Evolutionary conservation across 2,113 vertebrate species (phyloP).

Genomic region (Bungarus multicinctus): DNA sequence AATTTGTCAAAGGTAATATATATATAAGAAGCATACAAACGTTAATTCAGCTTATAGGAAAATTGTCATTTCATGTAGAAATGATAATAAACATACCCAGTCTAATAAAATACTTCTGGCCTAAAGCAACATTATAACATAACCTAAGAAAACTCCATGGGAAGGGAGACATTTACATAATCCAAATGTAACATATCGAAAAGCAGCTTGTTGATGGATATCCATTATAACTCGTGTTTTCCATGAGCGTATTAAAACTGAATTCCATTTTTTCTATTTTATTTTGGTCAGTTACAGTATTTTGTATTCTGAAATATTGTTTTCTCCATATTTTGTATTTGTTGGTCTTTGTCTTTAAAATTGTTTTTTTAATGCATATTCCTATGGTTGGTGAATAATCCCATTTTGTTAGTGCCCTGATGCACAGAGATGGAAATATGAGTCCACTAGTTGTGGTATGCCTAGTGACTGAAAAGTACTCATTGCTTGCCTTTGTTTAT

Average conservation of each 20-base stretch:
- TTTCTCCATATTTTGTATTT: conserved; percentile 63
- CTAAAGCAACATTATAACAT: conserved; percentile 49
- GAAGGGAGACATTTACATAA: conserved; percentile 12
- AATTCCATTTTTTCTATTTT: conserved; percentile 68
- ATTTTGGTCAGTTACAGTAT: conserved; percentile 54
- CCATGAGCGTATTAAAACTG: conserved; percentile 48
- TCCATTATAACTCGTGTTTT: conserved; percentile 72
- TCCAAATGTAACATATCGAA: conserved; percentile 53
- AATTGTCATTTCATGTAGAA: conserved; percentile 74
- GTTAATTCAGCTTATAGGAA: conserved; percentile 72
- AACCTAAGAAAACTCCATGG: too few relatives aligned
- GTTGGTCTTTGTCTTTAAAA: conserved; percentile 39
- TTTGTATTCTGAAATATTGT: conserved; percentile 62
- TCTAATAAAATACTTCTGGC: conserved; percentile 48
- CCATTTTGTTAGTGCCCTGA: conserved; percentile 36
- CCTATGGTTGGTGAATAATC: conserved; percentile 53
- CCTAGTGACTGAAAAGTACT: conserved; percentile 16
- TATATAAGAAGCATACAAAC: conserved; percentile 81
- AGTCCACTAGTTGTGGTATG: neutral
- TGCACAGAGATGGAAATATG: conserved; percentile 44
- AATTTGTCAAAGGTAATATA: conserved; percentile 76
- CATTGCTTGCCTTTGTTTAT: conserved; percentile 23
- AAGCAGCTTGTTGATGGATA: conserved; percentile 76
- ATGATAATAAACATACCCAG: conserved; percentile 67
- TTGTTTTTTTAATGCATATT: conserved; percentile 51